phyloP scores from a whole-genome alignment of 2,113 vertebrate genomes.

The Pitta sordida region DNA sequence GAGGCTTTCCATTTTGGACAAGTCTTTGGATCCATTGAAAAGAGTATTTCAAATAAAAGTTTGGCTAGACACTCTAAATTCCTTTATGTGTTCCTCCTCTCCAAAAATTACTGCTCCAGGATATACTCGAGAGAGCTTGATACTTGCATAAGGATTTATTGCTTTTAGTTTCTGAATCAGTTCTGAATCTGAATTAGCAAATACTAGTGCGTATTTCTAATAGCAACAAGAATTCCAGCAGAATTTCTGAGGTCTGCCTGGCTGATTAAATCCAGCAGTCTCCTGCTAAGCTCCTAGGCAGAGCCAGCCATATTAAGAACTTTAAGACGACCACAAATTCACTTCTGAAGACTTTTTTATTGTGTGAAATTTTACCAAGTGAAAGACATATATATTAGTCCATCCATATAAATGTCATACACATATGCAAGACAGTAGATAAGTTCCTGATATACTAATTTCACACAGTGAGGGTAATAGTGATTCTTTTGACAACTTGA shows the following conservation, averaged over 20 bases:
- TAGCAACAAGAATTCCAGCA: constrained; percentile 1
- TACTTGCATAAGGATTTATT: constrained; percentile 33
- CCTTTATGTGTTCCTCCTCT: constrained; percentile 19
- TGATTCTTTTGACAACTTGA: not conserved
- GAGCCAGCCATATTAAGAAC: not conserved
- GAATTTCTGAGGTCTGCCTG: constrained; percentile 25
- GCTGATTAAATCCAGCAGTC: constrained; percentile 20
- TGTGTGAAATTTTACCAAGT: not conserved
- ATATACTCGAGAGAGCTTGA: not conserved
- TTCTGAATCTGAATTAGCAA: constrained; percentile 12
- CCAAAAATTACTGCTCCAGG: constrained; percentile 35
- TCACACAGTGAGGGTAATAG: not conserved
- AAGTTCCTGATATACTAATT: constrained; percentile 8
- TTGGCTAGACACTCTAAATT: constrained; percentile 50
- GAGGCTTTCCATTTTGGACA: not conserved
- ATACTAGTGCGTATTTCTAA: not conserved
- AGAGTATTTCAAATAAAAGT: constrained; percentile 4
- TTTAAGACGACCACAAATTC: not conserved
- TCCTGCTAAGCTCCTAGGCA: not conserved
- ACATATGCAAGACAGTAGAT: not conserved
- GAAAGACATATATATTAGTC: not conserved
- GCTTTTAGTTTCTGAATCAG: constrained; percentile 2
- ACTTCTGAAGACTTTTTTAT: not conserved
- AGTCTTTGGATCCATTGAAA: not conserved
- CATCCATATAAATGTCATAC: not conserved